A percentile compares a stretch with the other conserved stretches of the same genome.
phyloP scores from a whole-genome alignment of 2,113 vertebrate species.

The Prionailurus bengalensis region DNA sequence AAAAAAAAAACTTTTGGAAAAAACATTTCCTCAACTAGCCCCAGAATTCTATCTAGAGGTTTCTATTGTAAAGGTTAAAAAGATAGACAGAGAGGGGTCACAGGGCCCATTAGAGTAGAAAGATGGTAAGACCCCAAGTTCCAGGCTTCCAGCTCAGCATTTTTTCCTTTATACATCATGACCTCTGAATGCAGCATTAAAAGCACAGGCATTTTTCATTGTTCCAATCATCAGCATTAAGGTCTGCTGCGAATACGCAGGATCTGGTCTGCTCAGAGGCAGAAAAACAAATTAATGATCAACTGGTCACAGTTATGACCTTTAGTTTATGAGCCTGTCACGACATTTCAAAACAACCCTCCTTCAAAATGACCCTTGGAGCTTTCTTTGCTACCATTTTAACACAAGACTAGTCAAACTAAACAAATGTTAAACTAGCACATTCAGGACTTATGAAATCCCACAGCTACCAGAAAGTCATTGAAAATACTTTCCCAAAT shows the following conservation, averaged over 20 bases:
- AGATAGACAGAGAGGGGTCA: not conserved
- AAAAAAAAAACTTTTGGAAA: not conserved
- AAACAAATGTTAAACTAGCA: slow-evolving; percentile 38
- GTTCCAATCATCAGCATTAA: not conserved
- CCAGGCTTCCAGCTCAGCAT: not conserved
- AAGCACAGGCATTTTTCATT: not conserved
- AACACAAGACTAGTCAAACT: slow-evolving; percentile 34
- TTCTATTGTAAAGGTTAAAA: not conserved
- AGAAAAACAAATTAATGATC: slow-evolving; percentile 45
- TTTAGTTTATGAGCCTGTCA: slow-evolving; percentile 38
- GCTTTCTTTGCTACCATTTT: not conserved
- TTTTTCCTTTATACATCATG: not conserved
- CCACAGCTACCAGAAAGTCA: slow-evolving; percentile 34
- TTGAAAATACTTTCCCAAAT: not conserved
- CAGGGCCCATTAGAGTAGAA: not conserved
- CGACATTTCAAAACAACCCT: slow-evolving; percentile 44
- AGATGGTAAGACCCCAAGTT: not conserved
- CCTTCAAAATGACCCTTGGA: slow-evolving; percentile 11
- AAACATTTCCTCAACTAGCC: not conserved
- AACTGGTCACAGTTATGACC: not conserved
- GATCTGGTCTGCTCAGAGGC: not conserved
- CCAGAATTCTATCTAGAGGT: not conserved
- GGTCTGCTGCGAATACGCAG: not conserved
- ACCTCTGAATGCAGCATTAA: not conserved
- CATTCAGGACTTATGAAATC: not conserved